Percentiles rank a stretch among this genome's conserved stretches.
These are phyloP conservation scores for Suncus etruscus DNA, from an alignment of 2,113 vertebrate species.

Conservation along the genomic window DNA sequence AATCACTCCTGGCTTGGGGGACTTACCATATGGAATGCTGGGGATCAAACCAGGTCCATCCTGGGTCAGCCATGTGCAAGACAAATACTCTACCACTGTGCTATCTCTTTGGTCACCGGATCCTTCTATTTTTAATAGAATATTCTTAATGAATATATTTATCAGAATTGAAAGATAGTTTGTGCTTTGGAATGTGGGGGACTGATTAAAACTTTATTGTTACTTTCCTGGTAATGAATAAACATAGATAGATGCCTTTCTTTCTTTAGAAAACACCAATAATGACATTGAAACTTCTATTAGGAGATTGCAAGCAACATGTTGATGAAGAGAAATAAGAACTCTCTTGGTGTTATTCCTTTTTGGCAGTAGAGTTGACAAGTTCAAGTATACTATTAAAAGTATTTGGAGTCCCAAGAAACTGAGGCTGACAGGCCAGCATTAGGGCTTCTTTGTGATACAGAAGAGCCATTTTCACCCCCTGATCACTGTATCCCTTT, in stretches of 20 bases:
- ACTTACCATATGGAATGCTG: too few species aligned
- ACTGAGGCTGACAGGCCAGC: too few species aligned
- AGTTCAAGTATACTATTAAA: neutral
- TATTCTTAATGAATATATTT: slow-evolving; percentile 74
- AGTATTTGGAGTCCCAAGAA: too few species aligned
- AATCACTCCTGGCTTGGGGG: too few species aligned
- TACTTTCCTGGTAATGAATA: slow-evolving; percentile 51
- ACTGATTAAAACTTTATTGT: slow-evolving; percentile 67
- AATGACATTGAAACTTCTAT: slow-evolving; percentile 44
- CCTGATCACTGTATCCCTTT: too few species aligned
- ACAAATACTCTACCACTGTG: too few species aligned
- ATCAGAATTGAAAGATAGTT: slow-evolving; percentile 78
- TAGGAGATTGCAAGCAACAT: slow-evolving; percentile 36
- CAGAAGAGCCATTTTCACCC: too few species aligned
- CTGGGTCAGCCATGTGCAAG: too few species aligned
- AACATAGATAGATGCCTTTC: slow-evolving; percentile 42
- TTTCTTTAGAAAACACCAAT: slow-evolving; percentile 61
- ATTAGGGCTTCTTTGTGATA: too few species aligned
- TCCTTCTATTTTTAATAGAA: slow-evolving; percentile 67
- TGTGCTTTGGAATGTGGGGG: slow-evolving; percentile 63
- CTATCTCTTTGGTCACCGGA: slow-evolving; percentile 1
- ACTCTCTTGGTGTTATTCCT: slow-evolving; percentile 43
- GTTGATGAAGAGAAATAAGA: slow-evolving; percentile 62
- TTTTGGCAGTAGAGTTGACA: slow-evolving; percentile 52
- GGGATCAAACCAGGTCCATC: too few species aligned